Base-by-base conservation (phyloP, 2,888 invertebrate species). In the Parnassius glacialis region DNA sequence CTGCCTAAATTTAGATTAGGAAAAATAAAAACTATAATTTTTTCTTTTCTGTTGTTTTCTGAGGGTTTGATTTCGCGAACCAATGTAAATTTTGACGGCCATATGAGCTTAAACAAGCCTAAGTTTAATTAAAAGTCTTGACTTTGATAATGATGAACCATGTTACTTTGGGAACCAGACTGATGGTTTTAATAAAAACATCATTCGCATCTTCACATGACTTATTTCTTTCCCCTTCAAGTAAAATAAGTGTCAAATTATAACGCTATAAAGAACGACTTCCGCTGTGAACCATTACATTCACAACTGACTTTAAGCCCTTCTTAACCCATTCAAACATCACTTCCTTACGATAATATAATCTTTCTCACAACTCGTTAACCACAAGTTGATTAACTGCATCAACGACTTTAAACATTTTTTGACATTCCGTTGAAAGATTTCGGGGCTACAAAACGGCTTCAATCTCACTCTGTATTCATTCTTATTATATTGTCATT, bases 401-500 rank as follows among this genome's bases (percentile, higher is more conserved):
- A 47, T 45, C 34, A 57, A 50, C 57, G 41, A 16, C 41, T 16
- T 9, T 2, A n/a, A 43, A 50, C 50, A 48, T 13, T 57, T 16
- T 48, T 42, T 56, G 47, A 48, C 48, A 41, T 50, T 12, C 50
- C 13, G 34, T 48, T 57, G 57, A 57, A 50, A 50, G 57, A 50
- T 47, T 41, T 34, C 34, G 34, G 34, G 34, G 34, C 34, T 0
- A 34, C 34, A 34, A 25, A 52, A 20, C 13, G 10, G 50, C 3
- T 10, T 16, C 2, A 11, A 34, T 7, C 11, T 52, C n/a, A 34
- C 5, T 3, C 12, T 34, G 7, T 34, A 52, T 52, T 41, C 20
- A 48, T 34, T 34, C 1, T 20, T 2, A 20, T 20, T 20, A 20
- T 2, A 20, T 20, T 20, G 2, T 20, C 2, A 20, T 20, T 20